These are phyloP conservation scores for Dynastes grantii DNA, from an alignment of 2,888 invertebrate species.

Conservation along the genomic window DNA sequence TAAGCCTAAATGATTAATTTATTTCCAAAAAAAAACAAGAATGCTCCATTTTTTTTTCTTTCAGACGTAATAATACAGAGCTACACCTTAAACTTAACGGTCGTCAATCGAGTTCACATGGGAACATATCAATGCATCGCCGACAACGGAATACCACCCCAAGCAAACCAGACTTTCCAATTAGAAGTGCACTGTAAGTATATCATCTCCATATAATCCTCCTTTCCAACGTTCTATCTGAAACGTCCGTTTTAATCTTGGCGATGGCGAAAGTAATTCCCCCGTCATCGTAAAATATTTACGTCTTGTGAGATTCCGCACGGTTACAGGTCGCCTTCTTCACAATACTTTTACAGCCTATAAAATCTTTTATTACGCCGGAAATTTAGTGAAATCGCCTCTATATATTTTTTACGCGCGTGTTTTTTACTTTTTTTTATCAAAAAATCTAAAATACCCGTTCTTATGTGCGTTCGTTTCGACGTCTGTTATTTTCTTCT, in stretches of 20 bases:
- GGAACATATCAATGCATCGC: slow-evolving; percentile 85
- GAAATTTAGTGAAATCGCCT: slow-evolving; percentile 30
- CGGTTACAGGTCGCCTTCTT: slow-evolving; percentile 2
- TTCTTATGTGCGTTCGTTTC: neutral
- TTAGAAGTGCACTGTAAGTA: slow-evolving; percentile 94
- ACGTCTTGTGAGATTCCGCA: slow-evolving; percentile 2
- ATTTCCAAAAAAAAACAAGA: too few species aligned
- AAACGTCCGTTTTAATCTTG: slow-evolving; percentile 20
- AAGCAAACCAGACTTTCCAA: slow-evolving; percentile 84
- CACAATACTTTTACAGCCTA: slow-evolving; percentile 21
- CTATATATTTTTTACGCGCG: slow-evolving; percentile 11
- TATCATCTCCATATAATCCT: slow-evolving; percentile 44
- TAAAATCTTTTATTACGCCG: slow-evolving; percentile 34
- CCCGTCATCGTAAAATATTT: slow-evolving; percentile 33
- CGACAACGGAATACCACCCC: slow-evolving; percentile 89
- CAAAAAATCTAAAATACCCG: neutral
- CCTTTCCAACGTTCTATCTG: neutral
- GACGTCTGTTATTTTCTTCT: neutral
- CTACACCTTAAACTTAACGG: slow-evolving; percentile 84
- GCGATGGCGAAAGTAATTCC: slow-evolving; percentile 9
- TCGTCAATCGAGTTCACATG: slow-evolving; percentile 82
- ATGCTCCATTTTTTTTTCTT: slow-evolving; percentile 52
- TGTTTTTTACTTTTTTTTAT: neutral
- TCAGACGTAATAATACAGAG: slow-evolving; percentile 83
- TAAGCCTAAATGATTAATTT: too few species aligned